Conservation (phyloP, 2,888 invertebrate species). For the Caenorhabditis drosophilae region DNA sequence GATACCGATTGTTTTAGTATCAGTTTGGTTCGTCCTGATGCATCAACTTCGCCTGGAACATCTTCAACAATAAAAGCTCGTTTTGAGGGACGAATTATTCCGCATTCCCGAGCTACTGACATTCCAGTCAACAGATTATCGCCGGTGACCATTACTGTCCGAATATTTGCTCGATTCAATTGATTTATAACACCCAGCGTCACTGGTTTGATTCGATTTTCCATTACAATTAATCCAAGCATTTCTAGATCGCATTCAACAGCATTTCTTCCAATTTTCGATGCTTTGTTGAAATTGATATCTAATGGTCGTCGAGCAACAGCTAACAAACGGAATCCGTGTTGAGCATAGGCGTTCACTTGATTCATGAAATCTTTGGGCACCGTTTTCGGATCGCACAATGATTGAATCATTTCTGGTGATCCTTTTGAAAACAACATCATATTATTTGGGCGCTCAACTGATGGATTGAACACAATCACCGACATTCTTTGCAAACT, state of each 20-base stretch:
- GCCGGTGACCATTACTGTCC: slow-evolving; percentile 84
- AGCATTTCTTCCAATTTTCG: slow-evolving; percentile 49
- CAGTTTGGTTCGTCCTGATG: slow-evolving; percentile 40
- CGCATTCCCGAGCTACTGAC: slow-evolving; percentile 86
- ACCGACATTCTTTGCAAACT: slow-evolving; percentile 74
- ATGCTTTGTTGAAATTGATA: slow-evolving; percentile 67
- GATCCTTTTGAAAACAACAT: slow-evolving; percentile 72
- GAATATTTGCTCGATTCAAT: slow-evolving; percentile 79
- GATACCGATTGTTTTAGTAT: slow-evolving; percentile 49
- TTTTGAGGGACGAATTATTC: slow-evolving; percentile 68
- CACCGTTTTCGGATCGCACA: slow-evolving; percentile 72
- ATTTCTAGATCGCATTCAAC: slow-evolving; percentile 75
- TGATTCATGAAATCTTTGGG: slow-evolving; percentile 71
- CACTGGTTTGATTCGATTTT: slow-evolving; percentile 80
- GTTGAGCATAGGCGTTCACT: slow-evolving; percentile 72
- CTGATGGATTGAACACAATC: slow-evolving; percentile 66
- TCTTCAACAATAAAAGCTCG: slow-evolving; percentile 55
- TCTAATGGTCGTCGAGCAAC: slow-evolving; percentile 72
- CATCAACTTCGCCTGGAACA: slow-evolving; percentile 35
- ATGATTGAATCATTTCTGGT: slow-evolving; percentile 69
- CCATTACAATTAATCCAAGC: slow-evolving; percentile 88
- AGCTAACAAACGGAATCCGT: slow-evolving; percentile 72
- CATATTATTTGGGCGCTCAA: slow-evolving; percentile 62
- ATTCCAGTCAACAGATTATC: slow-evolving; percentile 91
- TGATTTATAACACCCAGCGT: slow-evolving; percentile 71